phyloP scores from a whole-genome alignment of 2,888 invertebrate species.

The Epistrophella euchroma region DNA sequence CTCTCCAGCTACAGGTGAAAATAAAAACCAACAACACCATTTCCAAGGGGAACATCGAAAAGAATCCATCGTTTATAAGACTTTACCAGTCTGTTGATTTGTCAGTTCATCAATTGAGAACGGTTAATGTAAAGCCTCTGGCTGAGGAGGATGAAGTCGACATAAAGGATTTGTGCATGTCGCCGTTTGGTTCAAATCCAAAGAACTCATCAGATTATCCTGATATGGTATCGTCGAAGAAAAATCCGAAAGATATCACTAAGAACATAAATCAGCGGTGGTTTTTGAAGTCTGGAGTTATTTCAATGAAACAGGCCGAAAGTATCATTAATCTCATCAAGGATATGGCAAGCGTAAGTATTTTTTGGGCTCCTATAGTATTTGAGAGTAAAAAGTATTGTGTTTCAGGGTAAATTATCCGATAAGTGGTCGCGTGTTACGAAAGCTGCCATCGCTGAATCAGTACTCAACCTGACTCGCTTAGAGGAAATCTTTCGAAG shows the following conservation, averaged over 20 bases:
- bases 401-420: conserved; percentile 91
- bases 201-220: conserved; percentile 45
- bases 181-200: conserved; percentile 73
- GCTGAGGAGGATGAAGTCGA: conserved; percentile 71
- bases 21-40: conserved; percentile 81
- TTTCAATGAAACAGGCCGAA: conserved; percentile 93
- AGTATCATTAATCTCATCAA: conserved; percentile 93
- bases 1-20: conserved; percentile 95
- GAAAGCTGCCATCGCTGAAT: conserved; percentile 94
- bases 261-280: conserved; percentile 86
- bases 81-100: conserved; percentile 82
- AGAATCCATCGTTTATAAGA: conserved; percentile 83
- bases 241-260: conserved; percentile 79
- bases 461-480: conserved; percentile 92
- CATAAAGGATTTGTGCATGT: conserved; percentile 76
- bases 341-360: conserved; percentile 95
- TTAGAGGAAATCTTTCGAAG: conserved; percentile 90
- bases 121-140: conserved; percentile 71
- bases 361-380: too few relatives aligned
- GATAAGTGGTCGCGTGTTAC: conserved; percentile 94
- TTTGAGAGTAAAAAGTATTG: not conserved
- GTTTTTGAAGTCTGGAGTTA: conserved; percentile 93
- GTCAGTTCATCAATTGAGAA: conserved; percentile 81
- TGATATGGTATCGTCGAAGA: conserved; percentile 28
- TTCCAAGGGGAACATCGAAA: conserved; percentile 85